Conservation (phyloP, 1,140 invertebrate species). For the Mya arenaria region DNA sequence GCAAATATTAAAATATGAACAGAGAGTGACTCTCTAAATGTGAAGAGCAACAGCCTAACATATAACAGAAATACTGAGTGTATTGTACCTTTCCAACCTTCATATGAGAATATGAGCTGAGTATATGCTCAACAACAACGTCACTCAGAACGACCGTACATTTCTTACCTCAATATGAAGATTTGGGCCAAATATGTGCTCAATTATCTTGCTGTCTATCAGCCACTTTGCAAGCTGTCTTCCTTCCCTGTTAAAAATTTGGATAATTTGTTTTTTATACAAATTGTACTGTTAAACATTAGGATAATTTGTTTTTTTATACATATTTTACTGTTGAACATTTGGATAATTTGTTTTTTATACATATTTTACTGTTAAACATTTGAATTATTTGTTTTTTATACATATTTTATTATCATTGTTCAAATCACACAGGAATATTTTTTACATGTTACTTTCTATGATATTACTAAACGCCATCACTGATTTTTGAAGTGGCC, state of each 20-base stretch:
- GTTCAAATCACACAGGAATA: background rate
- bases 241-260: conserved; percentile 83
- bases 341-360: background rate
- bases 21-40: no score
- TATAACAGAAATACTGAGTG: no score
- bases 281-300: background rate
- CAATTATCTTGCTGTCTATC: conserved; percentile 94
- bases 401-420: background rate
- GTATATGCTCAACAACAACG: no score
- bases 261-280: background rate
- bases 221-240: conserved; percentile 93
- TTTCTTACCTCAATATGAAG: conserved; percentile 91
- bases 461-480: no score
- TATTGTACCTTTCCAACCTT: no score
- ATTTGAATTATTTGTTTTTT: background rate
- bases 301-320: background rate
- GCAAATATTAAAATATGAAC: no score
- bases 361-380: background rate
- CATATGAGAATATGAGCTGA: no score
- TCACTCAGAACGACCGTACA: no score
- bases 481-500: no score
- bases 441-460: no score
- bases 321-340: background rate
- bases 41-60: no score
- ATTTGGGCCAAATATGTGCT: conserved; percentile 97